Evolutionary conservation across 2,888 invertebrate genomes (phyloP).

Genomic region (Drosophila quinaria): DNA sequence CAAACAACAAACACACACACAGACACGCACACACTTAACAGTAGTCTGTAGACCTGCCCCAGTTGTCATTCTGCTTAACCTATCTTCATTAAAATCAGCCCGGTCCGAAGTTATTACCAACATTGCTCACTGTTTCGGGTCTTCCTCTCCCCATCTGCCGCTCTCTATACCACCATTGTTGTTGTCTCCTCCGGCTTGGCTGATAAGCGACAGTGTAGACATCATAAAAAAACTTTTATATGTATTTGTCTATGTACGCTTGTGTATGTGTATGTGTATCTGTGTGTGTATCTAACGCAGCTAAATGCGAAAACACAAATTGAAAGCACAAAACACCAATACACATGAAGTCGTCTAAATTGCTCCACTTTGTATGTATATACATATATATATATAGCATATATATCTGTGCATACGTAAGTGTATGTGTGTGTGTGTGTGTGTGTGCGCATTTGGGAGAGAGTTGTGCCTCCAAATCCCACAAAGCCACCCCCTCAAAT

Average conservation of each 20-base stretch:
- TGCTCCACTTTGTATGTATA: conserved; percentile 65
- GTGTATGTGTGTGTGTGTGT: conserved; percentile 19
- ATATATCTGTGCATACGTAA: conserved; percentile 35
- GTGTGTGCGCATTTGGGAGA: conserved; percentile 29
- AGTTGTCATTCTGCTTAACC: conserved; percentile 59
- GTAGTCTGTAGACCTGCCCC: conserved; percentile 40
- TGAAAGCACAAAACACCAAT: conserved; percentile 66
- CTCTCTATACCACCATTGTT: conserved; percentile 5
- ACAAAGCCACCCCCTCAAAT: conserved; percentile 45
- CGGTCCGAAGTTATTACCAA: conserved; percentile 49
- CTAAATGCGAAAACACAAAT: conserved; percentile 68
- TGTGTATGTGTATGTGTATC: conserved; percentile 16
- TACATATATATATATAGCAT: conserved; percentile 15
- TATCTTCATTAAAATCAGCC: conserved; percentile 62
- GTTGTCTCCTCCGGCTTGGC: conserved; percentile 44
- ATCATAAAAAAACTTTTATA: conserved; percentile 67
- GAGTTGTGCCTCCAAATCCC: conserved; percentile 30
- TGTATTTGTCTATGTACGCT: conserved; percentile 2
- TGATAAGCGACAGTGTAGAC: conserved; percentile 76
- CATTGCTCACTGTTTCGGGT: conserved; percentile 39
- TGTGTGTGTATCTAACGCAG: conserved; percentile 44
- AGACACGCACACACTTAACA: neutral
- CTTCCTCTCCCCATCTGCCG: neutral
- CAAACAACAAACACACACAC: conserved; percentile 14
- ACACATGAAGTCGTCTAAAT: conserved; percentile 68